phyloP scores from a whole-genome alignment of 2,797 vertebrate genomes.

The Leptoclinus maculatus region DNA sequence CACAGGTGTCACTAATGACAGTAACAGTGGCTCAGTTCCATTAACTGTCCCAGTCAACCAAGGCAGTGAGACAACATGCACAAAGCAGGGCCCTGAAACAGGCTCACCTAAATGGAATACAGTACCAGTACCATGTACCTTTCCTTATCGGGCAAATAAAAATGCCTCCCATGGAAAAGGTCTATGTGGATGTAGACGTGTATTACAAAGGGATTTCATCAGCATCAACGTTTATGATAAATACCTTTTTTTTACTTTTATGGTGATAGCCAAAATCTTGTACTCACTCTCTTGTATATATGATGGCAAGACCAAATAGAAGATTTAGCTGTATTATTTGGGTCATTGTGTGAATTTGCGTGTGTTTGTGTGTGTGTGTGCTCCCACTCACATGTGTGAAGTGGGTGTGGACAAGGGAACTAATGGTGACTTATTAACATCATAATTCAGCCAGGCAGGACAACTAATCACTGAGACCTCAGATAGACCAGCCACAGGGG shows the following conservation, averaged over 20 bases:
- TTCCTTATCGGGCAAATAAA: neutral
- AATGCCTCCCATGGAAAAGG: neutral
- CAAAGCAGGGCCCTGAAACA: conserved; percentile 6
- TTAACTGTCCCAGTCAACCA: neutral
- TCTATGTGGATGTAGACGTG: neutral
- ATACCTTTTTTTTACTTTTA: neutral
- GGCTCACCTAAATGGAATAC: neutral
- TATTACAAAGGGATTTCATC: neutral
- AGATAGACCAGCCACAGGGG: conserved; percentile 85
- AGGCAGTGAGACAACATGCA: neutral
- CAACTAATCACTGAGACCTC: conserved; percentile 86
- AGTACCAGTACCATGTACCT: neutral
- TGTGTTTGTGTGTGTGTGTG: conserved; percentile 5
- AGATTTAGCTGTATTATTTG: conserved; percentile 5
- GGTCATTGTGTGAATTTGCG: neutral
- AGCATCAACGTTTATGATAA: neutral
- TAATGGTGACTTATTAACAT: conserved; percentile 90
- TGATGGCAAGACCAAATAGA: conserved; percentile 17
- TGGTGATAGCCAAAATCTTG: neutral
- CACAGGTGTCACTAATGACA: neutral
- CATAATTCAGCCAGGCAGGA: conserved; percentile 89
- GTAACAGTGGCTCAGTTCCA: neutral
- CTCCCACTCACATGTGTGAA: conserved; percentile 46
- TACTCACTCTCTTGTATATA: conserved; percentile 4
- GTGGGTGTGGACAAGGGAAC: conserved; percentile 70